Base-by-base conservation (phyloP, 1,140 invertebrate genomes). In the Ips typographus region DNA sequence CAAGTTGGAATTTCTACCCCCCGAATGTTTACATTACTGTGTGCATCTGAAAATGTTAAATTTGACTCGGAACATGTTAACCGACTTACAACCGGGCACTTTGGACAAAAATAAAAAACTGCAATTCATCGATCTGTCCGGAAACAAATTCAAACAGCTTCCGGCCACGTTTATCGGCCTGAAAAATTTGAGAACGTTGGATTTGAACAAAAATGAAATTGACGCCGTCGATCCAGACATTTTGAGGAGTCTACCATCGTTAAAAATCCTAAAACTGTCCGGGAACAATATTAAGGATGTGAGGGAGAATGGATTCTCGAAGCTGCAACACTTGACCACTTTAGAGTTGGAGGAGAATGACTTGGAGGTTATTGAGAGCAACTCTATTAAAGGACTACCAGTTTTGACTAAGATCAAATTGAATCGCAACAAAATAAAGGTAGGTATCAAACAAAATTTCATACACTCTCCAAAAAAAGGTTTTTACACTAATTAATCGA, bases 291-390 rank as follows among this genome's bases (percentile, higher is more conserved):
- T 94, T n/a, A 83, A 86, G 3, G 88, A 89, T 73, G 74, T 94
- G 39, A 83, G 85, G 67, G 83, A 90, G 72, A 88, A 89, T 1
- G 88, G 88, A 4, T 94, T 94, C 72, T 83, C 87, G 70, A 85
- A 91, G 75, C 77, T 94, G 53, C 85, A 86, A 40, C 86, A 89
- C 60, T 79, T 95, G 6, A 85, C 87, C 72, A 84, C 88, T 51
- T 85, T 94, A 3, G 89, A 94, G 82, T 82, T 95, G 63, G 90
- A 92, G 60, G 89, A 88, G 72, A 96, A 96, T 78, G 88, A 94
- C 76, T 83, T 96, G 2, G 86, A 88, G 75, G 83, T 88, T 8
- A 86, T 96, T 44, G 89, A 92, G 76, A 84, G 88, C 1, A 90
- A 92, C 72, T 88, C 93, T 0, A 86, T 98, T 3, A 83, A 86